These are phyloP conservation scores for Stenolophus ochropezus DNA, from an alignment of 2,888 invertebrate genomes.

Conservation along the genomic window DNA sequence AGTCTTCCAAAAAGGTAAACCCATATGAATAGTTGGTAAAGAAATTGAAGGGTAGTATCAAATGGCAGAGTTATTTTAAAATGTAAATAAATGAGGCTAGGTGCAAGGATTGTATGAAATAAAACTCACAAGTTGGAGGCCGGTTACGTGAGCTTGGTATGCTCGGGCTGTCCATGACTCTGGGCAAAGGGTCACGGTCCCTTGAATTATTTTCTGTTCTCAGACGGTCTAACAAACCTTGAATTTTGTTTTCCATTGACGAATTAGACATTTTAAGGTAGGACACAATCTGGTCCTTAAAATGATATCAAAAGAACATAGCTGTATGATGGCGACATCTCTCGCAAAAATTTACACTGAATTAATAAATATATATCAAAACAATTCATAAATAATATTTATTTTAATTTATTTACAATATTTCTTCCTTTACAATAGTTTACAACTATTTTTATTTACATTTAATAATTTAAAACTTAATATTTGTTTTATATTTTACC, in stretches of 20 bases:
- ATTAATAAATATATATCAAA: neutral
- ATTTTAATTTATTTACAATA: neutral
- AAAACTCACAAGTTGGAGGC: constrained; percentile 67
- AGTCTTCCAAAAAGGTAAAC: neutral
- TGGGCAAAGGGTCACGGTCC: constrained; percentile 69
- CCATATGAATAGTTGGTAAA: neutral
- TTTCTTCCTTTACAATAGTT: neutral
- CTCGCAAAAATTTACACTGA: neutral
- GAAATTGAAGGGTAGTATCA: neutral
- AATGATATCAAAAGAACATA: constrained; percentile 57
- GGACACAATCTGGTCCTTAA: constrained; percentile 60
- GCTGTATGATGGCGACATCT: constrained; percentile 46
- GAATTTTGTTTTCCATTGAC: constrained; percentile 86
- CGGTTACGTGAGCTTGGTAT: constrained; percentile 74
- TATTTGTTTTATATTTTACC: neutral
- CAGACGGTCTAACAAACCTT: constrained; percentile 87
- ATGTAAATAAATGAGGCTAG: constrained; percentile 61
- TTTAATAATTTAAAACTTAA: neutral
- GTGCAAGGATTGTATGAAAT: constrained; percentile 47
- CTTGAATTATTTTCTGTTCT: constrained; percentile 76
- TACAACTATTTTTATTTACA: neutral
- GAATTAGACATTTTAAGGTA: constrained; percentile 79
- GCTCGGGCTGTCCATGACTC: constrained; percentile 71
- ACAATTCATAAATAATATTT: neutral
- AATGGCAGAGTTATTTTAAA: constrained; percentile 47